Base-by-base conservation (phyloP, 2,113 vertebrate genomes). In the Cheilinus undulatus region DNA sequence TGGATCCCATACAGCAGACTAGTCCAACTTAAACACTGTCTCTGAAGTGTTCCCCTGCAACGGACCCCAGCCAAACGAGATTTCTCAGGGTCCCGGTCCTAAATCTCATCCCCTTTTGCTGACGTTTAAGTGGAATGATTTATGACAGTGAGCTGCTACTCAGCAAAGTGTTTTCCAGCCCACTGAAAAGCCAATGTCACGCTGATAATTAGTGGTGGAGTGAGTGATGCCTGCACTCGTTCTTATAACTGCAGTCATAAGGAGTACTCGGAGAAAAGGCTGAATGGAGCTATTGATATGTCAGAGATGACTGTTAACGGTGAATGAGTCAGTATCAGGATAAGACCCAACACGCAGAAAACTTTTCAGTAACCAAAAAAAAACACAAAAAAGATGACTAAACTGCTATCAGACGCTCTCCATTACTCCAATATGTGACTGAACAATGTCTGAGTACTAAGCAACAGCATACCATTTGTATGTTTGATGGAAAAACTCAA, bases 101-200 rank as follows among this genome's bases (percentile, higher is more conserved):
- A 79, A 87, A 83, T 85, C 73, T 87, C 59, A n/a, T 68, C 42
- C 69, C 22, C 14, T 36, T n/a, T n/a, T 49, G 53, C 56, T 75
- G 69, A 77, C 48, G 12, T 73, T 66, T 38, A 81, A 61, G 58
- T 57, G 67, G 64, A 78, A 49, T 68, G 67, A 90, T 89, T 89
- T 66, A 86, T 68, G 56, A 68, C 34, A 45, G 64, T 10, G 28
- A 79, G 78, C 53, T 72, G 77, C 80, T 71, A 52, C 76, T 85
- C 73, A 75, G 77, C 71, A 60, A 51, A 84, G 71, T 70, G 52
- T 73, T 86, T 84, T 83, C 83, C 82, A 89, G 70, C 66, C 67
- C 56, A 50, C 66, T 84, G 62, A 84, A 84, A 83, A 85, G 83
- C 80, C 84, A 81, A 78, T 77, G 84, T 86, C 88, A 82, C 30